Evolutionary conservation across 2,888 invertebrate genomes (phyloP), one percentile per base, ranked within the genome.

Genomic region (Dolichopus griseipennis): DNA sequence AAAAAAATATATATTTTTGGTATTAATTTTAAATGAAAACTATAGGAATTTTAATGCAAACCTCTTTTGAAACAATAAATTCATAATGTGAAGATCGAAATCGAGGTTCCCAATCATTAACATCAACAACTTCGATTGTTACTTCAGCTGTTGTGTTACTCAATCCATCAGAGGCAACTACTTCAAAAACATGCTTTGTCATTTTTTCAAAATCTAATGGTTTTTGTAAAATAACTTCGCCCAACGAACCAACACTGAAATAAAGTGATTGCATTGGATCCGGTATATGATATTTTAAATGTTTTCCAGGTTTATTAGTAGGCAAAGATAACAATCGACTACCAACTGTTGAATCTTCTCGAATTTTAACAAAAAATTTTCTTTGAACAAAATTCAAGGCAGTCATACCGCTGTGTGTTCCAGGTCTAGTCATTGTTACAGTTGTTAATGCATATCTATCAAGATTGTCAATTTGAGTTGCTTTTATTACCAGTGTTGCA

Each of bases 61-160:
- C 80, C 72, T 77, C 77, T 66, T 79, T 79, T 34, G 80, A 80
- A 65, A 82, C 78, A 64, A 76, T 70, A 81, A 95, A 95, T 82
- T 93, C 93, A 81, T 95, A 95, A 79, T 92, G 90, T 7, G 92
- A 89, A 80, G 91, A 90, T 1, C 91, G 87, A 83, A 95, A 95
- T 68, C 93, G 85, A 0, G 95, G 95, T 80, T 94, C 94, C 93
- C 95, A 95, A 78, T 95, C 95, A 82, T 95, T 95, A 10, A 93
- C 91, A 79, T 95, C 91, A 73, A 89, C 83, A 20, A 95, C 91
- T 1, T 90, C 88, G 37, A 95, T 85, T 75, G 91, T 90, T 4
- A 95, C 87, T 9, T 88, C 85, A 0, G 93, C 89, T 0, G 93
- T 92, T 78, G 93, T 93, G 79, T 93, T 94, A 73, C 88, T 86